Percentiles rank a stretch among this genome's conserved stretches.
phyloP scores from a whole-genome alignment of 2,113 vertebrate genomes.

The Siphamia tubifer region DNA sequence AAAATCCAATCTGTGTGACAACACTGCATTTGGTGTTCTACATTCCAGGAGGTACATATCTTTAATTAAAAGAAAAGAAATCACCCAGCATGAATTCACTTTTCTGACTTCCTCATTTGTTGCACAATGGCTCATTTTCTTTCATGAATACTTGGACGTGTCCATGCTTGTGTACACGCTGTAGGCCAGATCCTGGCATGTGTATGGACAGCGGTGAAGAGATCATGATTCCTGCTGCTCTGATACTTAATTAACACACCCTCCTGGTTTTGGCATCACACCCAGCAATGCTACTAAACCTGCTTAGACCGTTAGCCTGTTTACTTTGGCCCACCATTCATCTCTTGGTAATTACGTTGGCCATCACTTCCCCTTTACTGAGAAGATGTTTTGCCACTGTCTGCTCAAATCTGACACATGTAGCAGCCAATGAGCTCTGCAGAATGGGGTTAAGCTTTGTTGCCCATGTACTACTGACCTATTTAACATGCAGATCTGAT shows the following conservation, averaged over 20 bases:
- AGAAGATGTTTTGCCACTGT: background rate
- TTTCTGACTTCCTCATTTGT: too few species aligned
- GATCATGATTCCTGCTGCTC: background rate
- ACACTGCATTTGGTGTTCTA: too few species aligned
- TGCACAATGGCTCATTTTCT: background rate
- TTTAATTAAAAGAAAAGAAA: too few species aligned
- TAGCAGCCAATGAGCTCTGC: background rate
- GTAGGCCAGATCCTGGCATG: background rate
- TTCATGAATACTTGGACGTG: background rate
- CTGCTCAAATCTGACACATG: background rate
- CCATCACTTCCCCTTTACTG: background rate
- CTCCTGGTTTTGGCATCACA: background rate
- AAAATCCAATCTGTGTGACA: too few species aligned
- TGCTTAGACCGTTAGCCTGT: background rate
- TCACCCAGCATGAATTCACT: too few species aligned
- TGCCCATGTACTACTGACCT: constrained; percentile 75
- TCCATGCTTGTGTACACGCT: background rate
- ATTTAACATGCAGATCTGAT: constrained; percentile 62
- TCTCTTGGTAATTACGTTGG: background rate
- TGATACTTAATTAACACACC: background rate
- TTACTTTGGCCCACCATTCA: background rate
- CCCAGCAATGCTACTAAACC: constrained; percentile 22
- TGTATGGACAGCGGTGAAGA: background rate
- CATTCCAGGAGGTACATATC: too few species aligned
- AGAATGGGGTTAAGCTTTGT: constrained; percentile 66